A percentile compares a stretch with the other conserved stretches of the same genome.
Evolutionary conservation across 2,888 invertebrate genomes (phyloP).

Genomic region (Euproctis similis): DNA sequence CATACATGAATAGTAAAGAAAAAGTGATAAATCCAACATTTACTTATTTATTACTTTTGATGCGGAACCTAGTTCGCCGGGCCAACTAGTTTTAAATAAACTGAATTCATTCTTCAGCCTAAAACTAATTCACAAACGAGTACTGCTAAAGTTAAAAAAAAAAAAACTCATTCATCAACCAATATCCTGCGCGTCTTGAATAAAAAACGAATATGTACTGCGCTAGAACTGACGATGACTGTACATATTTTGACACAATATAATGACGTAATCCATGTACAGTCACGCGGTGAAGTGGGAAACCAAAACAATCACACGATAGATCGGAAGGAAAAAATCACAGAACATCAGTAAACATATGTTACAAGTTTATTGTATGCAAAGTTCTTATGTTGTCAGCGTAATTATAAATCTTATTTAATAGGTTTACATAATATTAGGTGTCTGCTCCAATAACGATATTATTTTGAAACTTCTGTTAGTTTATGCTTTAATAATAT

Average conservation of each 20-base stretch:
- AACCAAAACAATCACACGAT: constrained; percentile 50
- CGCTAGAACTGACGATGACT: constrained; percentile 11
- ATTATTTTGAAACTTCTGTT: no score
- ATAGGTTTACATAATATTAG: no score
- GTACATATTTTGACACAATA: constrained; percentile 11
- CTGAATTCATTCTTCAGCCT: constrained; percentile 5
- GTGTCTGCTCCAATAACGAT: no score
- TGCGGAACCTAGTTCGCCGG: no score
- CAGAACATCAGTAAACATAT: constrained; percentile 30
- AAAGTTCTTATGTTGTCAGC: constrained; percentile 41
- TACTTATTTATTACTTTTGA: no score
- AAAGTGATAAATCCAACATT: no score
- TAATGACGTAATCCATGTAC: constrained; percentile 21
- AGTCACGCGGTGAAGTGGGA: constrained; percentile 22
- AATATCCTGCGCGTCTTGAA: constrained; percentile 5
- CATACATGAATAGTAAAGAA: no score
- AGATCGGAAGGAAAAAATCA: constrained; percentile 22
- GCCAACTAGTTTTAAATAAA: no score
- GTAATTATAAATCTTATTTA: constrained; percentile 38
- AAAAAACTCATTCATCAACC: constrained; percentile 13
- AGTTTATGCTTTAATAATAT: no score
- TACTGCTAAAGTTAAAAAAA: constrained; percentile 6
- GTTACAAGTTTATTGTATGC: constrained; percentile 26
- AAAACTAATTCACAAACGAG: constrained; percentile 5
- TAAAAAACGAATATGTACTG: constrained; percentile 14